Base-by-base conservation (phyloP, 2,797 vertebrate genomes). In the Poeciliopsis paucimaculata region DNA sequence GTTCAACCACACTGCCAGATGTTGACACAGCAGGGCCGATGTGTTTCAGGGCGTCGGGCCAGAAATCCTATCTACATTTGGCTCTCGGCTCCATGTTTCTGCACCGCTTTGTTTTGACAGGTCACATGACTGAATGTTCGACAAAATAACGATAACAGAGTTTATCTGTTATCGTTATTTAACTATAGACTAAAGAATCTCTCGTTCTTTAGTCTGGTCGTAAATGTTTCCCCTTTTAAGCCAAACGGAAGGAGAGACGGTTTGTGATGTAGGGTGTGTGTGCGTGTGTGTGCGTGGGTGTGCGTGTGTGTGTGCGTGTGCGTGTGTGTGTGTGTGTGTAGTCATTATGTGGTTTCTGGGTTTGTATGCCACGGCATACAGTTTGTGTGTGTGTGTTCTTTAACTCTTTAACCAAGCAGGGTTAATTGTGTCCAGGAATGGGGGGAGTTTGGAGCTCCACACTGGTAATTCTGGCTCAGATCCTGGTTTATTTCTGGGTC, bases 401-500 rank as follows among this genome's bases (percentile, higher is more conserved):
- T 51, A 23, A 51, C 49, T 81, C 62, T 70, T 74, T 76, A 85
- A 82, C 83, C 45, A 81, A 83, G 36, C 55, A 11, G 31, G 74
- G 68, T 84, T 84, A 82, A 86, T 76, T 88, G 86, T 77, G 77
- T 73, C 49, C 36, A 78, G 76, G 81, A 90, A 84, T 79, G 80
- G 76, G 82, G 10, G n/a, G 18, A 51, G 47, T 51, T 51, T 51
- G 18, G 82, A 74, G 81, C 82, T 88, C 72, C 87, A 74, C 84
- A 75, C 85, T 86, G 82, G 82, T 80, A 85, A 82, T 87, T 90
- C 85, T 85, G 84, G 77, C 76, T 75, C 85, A 76, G 85, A 80
- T 88, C 77, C 77, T 74, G 77, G 84, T 87, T 90, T 93, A 91
- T 91, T 93, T 91, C 51, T 90, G 91, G 87, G 46, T 39, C 20